These are phyloP conservation scores for Ceyx melanurus DNA, from an alignment of 2,113 vertebrate species.

Conservation along the genomic window DNA sequence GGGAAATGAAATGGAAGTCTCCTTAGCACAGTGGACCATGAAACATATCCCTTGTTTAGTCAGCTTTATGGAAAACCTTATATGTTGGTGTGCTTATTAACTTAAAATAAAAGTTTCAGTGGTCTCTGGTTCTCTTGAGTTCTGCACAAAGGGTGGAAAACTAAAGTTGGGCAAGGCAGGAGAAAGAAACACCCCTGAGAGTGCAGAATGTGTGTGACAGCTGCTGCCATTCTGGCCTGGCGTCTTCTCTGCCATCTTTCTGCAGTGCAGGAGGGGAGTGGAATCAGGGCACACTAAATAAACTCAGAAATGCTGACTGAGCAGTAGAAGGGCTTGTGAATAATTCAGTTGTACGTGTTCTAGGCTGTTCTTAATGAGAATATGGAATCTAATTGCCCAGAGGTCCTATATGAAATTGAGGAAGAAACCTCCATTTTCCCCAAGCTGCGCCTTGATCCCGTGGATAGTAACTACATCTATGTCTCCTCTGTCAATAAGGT, in stretches of 20 bases:
- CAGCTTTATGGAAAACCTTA: background rate
- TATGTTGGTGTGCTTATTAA: background rate
- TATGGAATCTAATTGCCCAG: conserved; percentile 79
- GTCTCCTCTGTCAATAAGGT: conserved; percentile 84
- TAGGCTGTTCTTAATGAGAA: conserved; percentile 86
- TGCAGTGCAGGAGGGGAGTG: background rate
- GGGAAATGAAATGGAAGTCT: background rate
- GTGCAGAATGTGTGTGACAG: background rate
- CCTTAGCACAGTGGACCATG: background rate
- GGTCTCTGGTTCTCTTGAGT: background rate
- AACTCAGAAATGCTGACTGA: background rate
- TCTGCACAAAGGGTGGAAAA: background rate
- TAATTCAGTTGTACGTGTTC: conserved; percentile 51
- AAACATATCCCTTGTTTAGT: background rate
- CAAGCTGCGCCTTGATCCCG: conserved; percentile 82
- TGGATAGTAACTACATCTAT: conserved; percentile 83
- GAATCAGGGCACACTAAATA: background rate
- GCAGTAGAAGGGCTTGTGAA: background rate
- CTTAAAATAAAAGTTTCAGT: background rate
- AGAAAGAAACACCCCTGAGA: background rate
- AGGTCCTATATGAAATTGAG: conserved; percentile 82
- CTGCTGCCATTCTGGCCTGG: background rate
- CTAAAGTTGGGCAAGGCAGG: background rate
- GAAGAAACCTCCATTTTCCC: conserved; percentile 81
- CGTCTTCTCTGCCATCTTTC: background rate